Percentiles rank a stretch among this genome's conserved stretches.
These are phyloP conservation scores for Daboia siamensis DNA, from an alignment of 2,113 vertebrate species.

Conservation along the genomic window DNA sequence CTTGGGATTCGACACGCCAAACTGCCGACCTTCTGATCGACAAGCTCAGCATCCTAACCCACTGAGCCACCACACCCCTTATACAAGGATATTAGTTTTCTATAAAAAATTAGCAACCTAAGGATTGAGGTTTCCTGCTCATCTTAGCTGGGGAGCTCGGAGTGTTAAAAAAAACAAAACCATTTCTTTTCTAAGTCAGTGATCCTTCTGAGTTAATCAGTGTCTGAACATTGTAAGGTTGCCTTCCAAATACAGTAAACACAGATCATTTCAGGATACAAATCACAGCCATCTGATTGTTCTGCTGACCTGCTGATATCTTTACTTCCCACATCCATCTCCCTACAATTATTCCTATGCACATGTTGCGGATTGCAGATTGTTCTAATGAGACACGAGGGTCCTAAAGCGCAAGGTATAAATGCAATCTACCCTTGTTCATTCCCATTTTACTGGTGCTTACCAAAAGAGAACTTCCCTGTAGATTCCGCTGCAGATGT, in stretches of 20 bases:
- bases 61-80: too few species aligned
- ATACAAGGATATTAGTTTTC: background rate
- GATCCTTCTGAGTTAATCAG: background rate
- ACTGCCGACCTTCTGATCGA: too few species aligned
- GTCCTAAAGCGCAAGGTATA: background rate
- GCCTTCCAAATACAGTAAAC: background rate
- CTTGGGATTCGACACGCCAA: too few species aligned
- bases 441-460: background rate
- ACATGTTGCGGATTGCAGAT: background rate
- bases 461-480: background rate
- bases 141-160: background rate
- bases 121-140: background rate
- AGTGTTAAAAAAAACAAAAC: too few species aligned
- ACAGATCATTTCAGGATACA: background rate
- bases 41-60: too few species aligned
- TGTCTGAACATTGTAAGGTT: background rate
- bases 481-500: background rate
- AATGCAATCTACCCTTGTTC: background rate
- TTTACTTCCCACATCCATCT: background rate
- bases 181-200: background rate
- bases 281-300: background rate
- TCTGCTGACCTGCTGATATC: background rate
- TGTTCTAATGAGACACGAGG: background rate
- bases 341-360: accelerated
- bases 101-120: background rate